phyloP scores from a whole-genome alignment of 1,140 invertebrate species.

The Drosophila nebulosa region DNA sequence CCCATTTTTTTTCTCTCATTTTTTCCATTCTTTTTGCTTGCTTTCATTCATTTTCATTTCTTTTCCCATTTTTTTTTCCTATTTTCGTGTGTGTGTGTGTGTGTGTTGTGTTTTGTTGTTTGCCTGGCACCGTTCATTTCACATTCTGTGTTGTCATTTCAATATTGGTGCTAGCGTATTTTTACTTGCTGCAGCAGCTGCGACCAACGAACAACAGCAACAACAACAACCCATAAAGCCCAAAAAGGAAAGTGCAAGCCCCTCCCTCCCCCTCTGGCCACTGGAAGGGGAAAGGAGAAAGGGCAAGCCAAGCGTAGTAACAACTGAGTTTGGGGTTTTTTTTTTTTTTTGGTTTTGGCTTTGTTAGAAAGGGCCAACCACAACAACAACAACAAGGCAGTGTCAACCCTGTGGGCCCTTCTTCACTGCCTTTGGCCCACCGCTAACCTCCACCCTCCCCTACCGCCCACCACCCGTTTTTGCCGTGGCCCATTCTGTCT shows the following conservation, averaged over 20 bases:
- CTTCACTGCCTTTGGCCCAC: neutral
- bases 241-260: conserved; percentile 38
- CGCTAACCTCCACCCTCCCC: no score
- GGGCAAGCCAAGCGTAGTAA: conserved; percentile 55
- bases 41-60: conserved; percentile 8
- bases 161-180: conserved; percentile 73
- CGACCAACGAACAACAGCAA: conserved; percentile 53
- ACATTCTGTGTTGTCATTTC: conserved; percentile 68
- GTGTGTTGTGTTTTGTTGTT: neutral
- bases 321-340: conserved; percentile 60
- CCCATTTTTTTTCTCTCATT: neutral
- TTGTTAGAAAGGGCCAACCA: conserved; percentile 36
- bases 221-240: conserved; percentile 25
- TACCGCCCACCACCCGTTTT: no score
- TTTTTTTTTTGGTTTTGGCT: conserved; percentile 35
- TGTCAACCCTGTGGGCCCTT: neutral
- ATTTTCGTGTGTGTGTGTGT: neutral
- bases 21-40: conserved; percentile 2
- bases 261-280: neutral
- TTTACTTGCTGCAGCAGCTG: conserved; percentile 74
- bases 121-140: conserved; percentile 5
- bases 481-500: neutral
- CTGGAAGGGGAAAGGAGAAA: neutral
- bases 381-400: neutral
- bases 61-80: neutral